These are phyloP conservation scores for Aphelocoma coerulescens DNA, from an alignment of 2,113 vertebrate genomes.

Conservation along the genomic window DNA sequence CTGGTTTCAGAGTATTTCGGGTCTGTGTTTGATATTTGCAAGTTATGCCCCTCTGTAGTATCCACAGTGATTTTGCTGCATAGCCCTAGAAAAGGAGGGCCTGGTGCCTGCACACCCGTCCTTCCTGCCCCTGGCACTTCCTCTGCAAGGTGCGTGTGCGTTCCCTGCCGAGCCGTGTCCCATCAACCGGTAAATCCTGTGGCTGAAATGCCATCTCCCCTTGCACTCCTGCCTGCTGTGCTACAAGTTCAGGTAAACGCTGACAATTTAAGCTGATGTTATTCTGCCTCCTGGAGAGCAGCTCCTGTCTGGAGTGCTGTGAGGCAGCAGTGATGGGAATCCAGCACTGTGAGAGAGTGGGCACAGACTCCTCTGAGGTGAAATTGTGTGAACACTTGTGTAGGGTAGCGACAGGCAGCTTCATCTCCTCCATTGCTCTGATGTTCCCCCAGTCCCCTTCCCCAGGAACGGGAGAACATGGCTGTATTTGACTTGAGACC, in stretches of 20 bases:
- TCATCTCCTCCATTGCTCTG: not conserved
- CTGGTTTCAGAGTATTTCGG: not conserved
- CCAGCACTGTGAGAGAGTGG: accelerated
- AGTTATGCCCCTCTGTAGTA: not conserved
- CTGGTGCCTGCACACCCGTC: not conserved
- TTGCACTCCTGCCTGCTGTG: not conserved
- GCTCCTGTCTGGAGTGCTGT: not conserved
- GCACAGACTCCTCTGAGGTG: not conserved
- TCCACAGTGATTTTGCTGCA: not conserved
- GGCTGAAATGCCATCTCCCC: not conserved
- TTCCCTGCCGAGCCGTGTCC: not conserved
- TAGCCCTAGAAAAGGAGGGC: not conserved
- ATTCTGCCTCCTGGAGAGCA: not conserved
- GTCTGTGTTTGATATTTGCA: not conserved
- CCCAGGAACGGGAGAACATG: not conserved
- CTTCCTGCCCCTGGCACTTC: not conserved
- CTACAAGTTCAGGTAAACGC: not conserved
- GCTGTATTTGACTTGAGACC: not conserved
- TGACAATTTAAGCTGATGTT: not conserved
- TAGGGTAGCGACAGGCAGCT: accelerated
- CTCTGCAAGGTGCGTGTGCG: not conserved
- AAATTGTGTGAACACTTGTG: accelerated
- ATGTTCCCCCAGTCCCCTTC: accelerated
- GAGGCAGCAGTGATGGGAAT: not conserved
- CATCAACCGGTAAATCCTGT: not conserved